Conservation (phyloP, 2,797 vertebrate genomes). For the Urocyon cinereoargenteus region DNA sequence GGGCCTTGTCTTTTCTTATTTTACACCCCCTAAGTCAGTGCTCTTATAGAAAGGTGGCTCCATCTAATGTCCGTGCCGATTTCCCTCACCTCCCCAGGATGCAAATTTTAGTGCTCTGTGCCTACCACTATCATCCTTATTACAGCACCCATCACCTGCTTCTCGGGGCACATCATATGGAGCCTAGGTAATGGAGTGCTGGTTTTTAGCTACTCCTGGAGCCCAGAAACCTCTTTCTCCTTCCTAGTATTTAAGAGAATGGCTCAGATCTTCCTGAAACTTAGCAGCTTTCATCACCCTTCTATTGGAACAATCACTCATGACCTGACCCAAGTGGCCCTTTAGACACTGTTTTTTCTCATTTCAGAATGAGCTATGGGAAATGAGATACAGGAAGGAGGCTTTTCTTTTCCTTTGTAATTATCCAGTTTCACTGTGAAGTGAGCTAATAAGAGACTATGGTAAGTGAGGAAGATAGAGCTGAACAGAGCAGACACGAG, state of each 20-base stretch:
- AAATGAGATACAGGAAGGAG: background rate
- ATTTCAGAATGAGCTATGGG: background rate
- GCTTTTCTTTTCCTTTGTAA: background rate
- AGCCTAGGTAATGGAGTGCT: background rate
- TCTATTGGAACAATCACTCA: background rate
- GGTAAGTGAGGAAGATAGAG: background rate
- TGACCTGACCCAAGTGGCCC: background rate
- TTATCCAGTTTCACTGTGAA: background rate
- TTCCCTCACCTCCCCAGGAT: background rate
- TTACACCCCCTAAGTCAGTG: background rate
- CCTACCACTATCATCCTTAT: no score
- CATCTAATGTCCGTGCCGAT: background rate
- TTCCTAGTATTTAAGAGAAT: background rate
- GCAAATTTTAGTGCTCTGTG: background rate
- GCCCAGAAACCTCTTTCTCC: background rate
- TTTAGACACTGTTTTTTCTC: background rate
- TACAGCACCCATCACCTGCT: fast-evolving
- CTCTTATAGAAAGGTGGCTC: background rate
- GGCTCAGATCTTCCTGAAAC: background rate
- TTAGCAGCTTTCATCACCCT: background rate
- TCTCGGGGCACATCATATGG: background rate
- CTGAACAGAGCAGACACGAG: background rate
- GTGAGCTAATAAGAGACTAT: background rate
- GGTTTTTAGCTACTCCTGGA: background rate
- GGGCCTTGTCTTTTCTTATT: background rate